phyloP scores from a whole-genome alignment of 1,140 invertebrate genomes.

The Chymomyza costata region DNA sequence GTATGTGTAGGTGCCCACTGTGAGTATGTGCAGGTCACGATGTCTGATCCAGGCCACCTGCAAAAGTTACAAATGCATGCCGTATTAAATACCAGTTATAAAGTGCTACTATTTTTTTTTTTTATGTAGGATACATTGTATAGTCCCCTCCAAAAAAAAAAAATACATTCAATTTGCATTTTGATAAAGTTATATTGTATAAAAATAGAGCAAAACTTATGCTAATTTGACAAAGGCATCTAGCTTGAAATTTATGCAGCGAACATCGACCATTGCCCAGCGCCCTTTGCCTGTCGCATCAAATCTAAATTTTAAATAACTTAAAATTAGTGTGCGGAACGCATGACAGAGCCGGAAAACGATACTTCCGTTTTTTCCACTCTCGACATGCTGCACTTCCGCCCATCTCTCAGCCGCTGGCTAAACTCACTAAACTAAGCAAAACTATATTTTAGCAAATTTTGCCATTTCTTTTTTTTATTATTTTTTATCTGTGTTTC shows the following conservation, averaged over 20 bases:
- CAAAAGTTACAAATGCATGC: too few species aligned
- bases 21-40: constrained; percentile 87
- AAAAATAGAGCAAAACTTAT: constrained; percentile 23
- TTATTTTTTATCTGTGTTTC: constrained; percentile 35
- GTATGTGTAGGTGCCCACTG: constrained; percentile 87
- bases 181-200: constrained; percentile 39
- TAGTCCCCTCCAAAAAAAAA: too few species aligned
- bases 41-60: constrained; percentile 83
- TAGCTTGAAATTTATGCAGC: constrained; percentile 50
- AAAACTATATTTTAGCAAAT: too few species aligned
- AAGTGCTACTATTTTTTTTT: too few species aligned
- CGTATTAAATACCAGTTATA: too few species aligned
- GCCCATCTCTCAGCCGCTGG: too few species aligned
- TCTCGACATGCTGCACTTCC: too few species aligned
- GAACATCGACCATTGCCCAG: too few species aligned
- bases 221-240: constrained; percentile 26
- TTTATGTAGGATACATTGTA: too few species aligned
- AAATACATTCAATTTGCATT: constrained; percentile 38
- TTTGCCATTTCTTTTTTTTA: not conserved
- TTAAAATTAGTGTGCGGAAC: constrained; percentile 63
- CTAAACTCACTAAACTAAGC: too few species aligned
- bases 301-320: constrained; percentile 63
- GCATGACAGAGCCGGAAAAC: constrained; percentile 65
- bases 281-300: too few species aligned
- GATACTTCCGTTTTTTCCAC: constrained; percentile 42